These are phyloP conservation scores for Pseudochirops corinnae DNA, from an alignment of 2,797 vertebrate genomes.

Conservation along the genomic window DNA sequence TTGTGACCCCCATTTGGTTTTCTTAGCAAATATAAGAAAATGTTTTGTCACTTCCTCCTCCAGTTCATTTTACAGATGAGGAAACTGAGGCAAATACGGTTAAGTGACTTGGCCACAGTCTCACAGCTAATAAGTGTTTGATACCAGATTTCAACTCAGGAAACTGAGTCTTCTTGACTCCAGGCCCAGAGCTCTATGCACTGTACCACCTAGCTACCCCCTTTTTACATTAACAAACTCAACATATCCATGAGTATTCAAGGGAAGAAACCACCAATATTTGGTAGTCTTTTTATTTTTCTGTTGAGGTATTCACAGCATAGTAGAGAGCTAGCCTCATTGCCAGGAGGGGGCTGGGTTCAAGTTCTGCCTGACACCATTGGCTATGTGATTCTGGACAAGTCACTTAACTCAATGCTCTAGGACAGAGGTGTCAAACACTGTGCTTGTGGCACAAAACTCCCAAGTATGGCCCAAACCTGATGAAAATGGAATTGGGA, in stretches of 20 bases:
- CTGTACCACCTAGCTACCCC: neutral
- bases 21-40: neutral
- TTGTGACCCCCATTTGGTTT: neutral
- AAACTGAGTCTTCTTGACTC: neutral
- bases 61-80: neutral
- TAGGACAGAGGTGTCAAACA: neutral
- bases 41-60: neutral
- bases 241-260: slow-evolving; percentile 83
- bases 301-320: slow-evolving; percentile 27
- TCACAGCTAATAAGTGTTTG: neutral
- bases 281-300: slow-evolving; percentile 73
- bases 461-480: neutral
- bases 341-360: neutral
- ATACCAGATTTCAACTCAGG: neutral
- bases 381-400: neutral
- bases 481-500: neutral
- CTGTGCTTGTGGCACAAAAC: too few species aligned
- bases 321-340: neutral
- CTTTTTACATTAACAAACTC: slow-evolving; percentile 85
- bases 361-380: neutral
- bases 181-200: neutral
- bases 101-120: neutral
- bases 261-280: slow-evolving; percentile 81
- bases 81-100: neutral
- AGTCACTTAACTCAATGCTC: neutral